Base-by-base conservation (phyloP, 2,888 invertebrate species). In the Lithophane ornitopus region DNA sequence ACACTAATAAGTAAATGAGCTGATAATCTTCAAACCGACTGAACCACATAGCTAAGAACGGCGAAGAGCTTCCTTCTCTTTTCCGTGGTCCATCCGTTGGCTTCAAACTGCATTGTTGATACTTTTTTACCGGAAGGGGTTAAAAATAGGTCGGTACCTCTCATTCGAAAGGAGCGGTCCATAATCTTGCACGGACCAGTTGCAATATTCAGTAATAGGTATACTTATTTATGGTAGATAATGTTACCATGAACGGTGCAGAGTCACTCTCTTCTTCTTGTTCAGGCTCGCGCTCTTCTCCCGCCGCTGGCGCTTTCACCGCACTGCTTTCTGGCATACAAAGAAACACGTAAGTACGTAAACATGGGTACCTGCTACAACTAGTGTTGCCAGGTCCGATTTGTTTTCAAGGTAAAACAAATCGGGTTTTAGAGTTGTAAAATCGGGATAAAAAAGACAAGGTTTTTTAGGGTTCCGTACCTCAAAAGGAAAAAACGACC, bases 191-290 rank as follows among this genome's bases (percentile, higher is more conserved):
- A 34, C 22, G 61, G 22, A 34, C 34, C 22, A 22, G 14, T 34
- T 61, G 12, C 19, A 39, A 22, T n/a, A 39, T 39, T 62, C n/a
- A n/a, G n/a, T 63, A 41, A 41, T 41, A n/a, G n/a, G n/a, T n/a
- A n/a, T n/a, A n/a, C n/a, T n/a, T n/a, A n/a, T n/a, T n/a, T n/a
- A 41, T 41, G 34, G n/a, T 41, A 28, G 41, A 41, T 41, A 54
- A 54, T n/a, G 41, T 41, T 84, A 94, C 93, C 92, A 92, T 89
- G 85, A 93, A 94, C 12, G 93, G 89, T 52, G 92, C 94, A 4
- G 90, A 89, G 85, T 93, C 93, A 41, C 90, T 90, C 49, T 93
- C 93, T 26, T 87, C 89, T 61, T 88, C 90, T 67, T 52, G 46
- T 11, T 87, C 89, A 59, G 74, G 11, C 22, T 87, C 88, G 16